These are phyloP conservation scores for Morone saxatilis DNA, from an alignment of 2,113 vertebrate species.

Conservation along the genomic window DNA sequence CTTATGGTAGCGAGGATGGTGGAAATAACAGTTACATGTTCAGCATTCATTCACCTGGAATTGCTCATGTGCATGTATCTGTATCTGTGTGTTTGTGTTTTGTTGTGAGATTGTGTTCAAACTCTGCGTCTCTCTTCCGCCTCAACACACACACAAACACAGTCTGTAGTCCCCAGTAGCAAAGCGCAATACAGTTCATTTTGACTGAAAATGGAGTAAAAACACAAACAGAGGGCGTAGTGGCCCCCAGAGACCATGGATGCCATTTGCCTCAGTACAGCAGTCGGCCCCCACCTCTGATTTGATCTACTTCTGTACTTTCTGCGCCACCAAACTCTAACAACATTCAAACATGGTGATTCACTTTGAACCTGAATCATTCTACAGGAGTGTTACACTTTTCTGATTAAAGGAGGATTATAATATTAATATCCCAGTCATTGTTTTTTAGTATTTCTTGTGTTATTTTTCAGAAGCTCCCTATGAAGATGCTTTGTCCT, in stretches of 20 bases:
- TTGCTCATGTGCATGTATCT: not conserved
- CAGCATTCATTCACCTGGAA: constrained; percentile 45
- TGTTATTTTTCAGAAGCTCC: not conserved
- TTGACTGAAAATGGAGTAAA: constrained; percentile 50
- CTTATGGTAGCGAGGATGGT: constrained; percentile 18
- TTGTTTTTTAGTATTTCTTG: not conserved
- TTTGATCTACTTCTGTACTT: constrained; percentile 42
- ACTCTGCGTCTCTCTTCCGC: constrained; percentile 6
- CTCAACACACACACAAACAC: constrained; percentile 21
- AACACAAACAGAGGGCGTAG: constrained; percentile 58
- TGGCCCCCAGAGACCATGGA: constrained; percentile 41
- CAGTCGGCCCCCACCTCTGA: constrained; percentile 26
- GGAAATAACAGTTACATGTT: constrained; percentile 45
- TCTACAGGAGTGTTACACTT: not conserved
- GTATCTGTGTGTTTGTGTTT: constrained; percentile 7
- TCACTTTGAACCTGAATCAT: not conserved
- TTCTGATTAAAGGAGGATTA: not conserved
- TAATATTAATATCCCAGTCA: not conserved
- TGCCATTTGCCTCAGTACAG: constrained; percentile 44
- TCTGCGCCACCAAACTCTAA: constrained; percentile 16
- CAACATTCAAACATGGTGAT: not conserved
- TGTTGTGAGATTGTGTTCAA: constrained; percentile 18
- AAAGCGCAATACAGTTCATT: constrained; percentile 55
- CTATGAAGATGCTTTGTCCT: not conserved
- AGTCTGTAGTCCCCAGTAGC: constrained; percentile 6